Percentiles rank a stretch among this genome's conserved stretches.
Conservation (phyloP, 2,888 invertebrate species). For the Barypeithes pellucidus region DNA sequence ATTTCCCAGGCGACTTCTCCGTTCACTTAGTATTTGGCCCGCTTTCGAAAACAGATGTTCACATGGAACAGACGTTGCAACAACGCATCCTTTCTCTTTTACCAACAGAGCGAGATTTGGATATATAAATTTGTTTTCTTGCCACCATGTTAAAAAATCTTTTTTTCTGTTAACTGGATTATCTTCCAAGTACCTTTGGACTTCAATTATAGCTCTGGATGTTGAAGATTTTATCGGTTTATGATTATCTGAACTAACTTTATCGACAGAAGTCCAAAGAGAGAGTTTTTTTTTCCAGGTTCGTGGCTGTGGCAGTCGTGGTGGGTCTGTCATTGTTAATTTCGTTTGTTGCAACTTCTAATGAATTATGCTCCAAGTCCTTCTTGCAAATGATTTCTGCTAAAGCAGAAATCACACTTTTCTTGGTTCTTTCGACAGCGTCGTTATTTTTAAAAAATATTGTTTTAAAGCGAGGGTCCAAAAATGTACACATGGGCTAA, state of each 20-base stretch:
- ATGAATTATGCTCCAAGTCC: not conserved
- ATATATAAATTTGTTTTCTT: too few species aligned
- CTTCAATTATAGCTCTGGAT: conserved; percentile 25
- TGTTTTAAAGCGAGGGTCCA: conserved; percentile 42
- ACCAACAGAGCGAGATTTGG: too few species aligned
- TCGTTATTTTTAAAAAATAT: conserved; percentile 40
- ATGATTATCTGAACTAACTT: conserved; percentile 7
- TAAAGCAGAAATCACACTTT: conserved; percentile 8
- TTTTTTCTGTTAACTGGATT: conserved; percentile 5
- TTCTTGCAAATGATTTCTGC: not conserved
- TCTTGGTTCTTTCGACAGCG: conserved; percentile 16
- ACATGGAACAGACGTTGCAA: conserved; percentile 8
- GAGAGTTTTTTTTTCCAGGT: not conserved
- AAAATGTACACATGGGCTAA: not conserved
- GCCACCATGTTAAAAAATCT: too few species aligned
- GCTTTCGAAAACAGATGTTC: conserved; percentile 22
- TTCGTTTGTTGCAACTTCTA: not conserved
- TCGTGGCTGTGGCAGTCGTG: too few species aligned
- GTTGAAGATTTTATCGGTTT: conserved; percentile 42
- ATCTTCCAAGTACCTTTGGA: conserved; percentile 52
- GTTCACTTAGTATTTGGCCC: conserved; percentile 13
- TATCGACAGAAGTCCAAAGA: too few species aligned
- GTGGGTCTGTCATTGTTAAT: not conserved
- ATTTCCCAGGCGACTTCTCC: conserved; percentile 16
- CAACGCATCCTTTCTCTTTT: too few species aligned